These are phyloP conservation scores for Bimastos eiseni DNA, from an alignment of 2,888 invertebrate genomes.

Conservation along the genomic window DNA sequence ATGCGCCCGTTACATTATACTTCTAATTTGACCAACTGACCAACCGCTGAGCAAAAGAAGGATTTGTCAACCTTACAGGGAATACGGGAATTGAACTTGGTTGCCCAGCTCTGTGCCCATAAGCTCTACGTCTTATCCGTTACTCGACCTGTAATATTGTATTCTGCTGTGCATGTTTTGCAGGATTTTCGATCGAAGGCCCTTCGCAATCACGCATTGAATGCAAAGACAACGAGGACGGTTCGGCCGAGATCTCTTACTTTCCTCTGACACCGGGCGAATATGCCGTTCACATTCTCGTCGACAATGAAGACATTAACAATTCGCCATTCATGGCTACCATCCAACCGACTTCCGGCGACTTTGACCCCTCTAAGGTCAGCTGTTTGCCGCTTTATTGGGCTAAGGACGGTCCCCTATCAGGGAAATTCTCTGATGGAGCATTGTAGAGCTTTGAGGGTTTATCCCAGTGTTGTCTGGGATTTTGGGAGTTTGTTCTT, in stretches of 20 bases:
- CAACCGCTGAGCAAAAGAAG: too few species aligned
- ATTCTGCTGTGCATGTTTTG: background rate
- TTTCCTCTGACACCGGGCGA: slow-evolving; percentile 32
- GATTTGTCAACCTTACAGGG: too few species aligned
- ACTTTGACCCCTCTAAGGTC: slow-evolving; percentile 28
- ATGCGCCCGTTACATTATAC: too few species aligned
- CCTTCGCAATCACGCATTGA: slow-evolving; percentile 34
- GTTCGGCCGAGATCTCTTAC: slow-evolving; percentile 35
- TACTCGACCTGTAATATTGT: too few species aligned
- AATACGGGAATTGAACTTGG: too few species aligned
- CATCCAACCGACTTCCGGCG: slow-evolving; percentile 15
- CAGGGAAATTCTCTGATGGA: background rate
- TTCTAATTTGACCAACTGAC: too few species aligned
- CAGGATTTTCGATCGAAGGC: slow-evolving; percentile 38
- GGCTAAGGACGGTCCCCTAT: background rate
- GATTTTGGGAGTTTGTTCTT: too few species aligned
- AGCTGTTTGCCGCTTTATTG: background rate
- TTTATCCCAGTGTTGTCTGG: too few species aligned
- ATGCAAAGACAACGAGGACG: slow-evolving; percentile 38
- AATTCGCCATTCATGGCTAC: slow-evolving; percentile 33
- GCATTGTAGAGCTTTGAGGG: background rate
- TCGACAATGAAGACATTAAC: slow-evolving; percentile 37
- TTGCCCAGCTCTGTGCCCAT: too few species aligned
- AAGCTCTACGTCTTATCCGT: too few species aligned
- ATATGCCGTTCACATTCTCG: slow-evolving; percentile 35